Conservation (phyloP, 2,888 invertebrate genomes). For the Yponomeuta sedellus region DNA sequence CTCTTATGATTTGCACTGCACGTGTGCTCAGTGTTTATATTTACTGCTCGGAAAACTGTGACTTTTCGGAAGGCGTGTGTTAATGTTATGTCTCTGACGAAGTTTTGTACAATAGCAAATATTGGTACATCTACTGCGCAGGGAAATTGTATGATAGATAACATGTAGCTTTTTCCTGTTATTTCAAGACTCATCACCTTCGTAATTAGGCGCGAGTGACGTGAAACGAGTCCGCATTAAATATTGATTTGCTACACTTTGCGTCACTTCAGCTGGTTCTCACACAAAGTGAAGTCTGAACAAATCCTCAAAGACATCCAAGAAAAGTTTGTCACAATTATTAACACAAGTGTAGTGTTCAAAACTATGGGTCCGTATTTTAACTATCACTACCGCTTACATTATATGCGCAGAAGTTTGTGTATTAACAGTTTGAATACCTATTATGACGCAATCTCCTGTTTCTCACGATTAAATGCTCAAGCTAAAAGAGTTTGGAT, state of each 20-base stretch:
- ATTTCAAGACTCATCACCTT: background rate
- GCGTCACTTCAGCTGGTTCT: background rate
- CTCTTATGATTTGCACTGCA: background rate
- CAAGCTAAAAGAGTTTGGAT: too few species aligned
- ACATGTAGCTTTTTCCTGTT: background rate
- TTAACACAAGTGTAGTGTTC: background rate
- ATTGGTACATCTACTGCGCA: background rate
- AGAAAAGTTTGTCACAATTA: background rate
- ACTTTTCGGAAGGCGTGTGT: background rate
- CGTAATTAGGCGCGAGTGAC: background rate
- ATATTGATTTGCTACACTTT: conserved; percentile 1
- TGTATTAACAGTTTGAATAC: too few species aligned
- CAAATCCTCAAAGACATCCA: background rate
- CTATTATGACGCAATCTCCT: too few species aligned
- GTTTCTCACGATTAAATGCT: too few species aligned
- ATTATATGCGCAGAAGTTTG: too few species aligned
- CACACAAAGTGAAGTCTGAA: background rate
- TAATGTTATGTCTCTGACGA: background rate
- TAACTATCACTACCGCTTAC: too few species aligned
- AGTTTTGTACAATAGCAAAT: background rate
- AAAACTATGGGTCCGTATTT: background rate
- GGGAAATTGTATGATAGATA: background rate
- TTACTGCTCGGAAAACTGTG: background rate
- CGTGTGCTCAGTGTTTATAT: background rate
- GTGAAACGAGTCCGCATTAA: background rate